These are phyloP conservation scores for Melanostigma gelatinosum DNA, from an alignment of 2,113 vertebrate genomes.

Conservation along the genomic window DNA sequence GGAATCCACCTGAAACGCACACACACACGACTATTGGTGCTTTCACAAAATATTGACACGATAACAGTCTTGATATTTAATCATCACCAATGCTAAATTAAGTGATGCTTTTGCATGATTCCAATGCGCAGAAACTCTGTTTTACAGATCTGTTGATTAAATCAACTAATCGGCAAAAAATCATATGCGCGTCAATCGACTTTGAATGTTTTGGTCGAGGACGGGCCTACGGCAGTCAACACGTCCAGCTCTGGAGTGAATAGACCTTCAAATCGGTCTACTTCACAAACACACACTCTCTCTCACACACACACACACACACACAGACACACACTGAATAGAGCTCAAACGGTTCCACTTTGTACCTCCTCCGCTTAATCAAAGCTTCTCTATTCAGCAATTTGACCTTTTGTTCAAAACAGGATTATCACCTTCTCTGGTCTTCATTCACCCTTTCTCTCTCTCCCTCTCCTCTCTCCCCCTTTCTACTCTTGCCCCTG, in stretches of 20 bases:
- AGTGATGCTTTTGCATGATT: neutral
- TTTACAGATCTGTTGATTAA: neutral
- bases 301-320: conserved; percentile 21
- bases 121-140: neutral
- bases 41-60: neutral
- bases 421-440: conserved; percentile 96
- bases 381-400: conserved; percentile 99
- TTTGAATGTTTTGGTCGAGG: neutral
- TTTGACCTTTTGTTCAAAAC: conserved; percentile 99
- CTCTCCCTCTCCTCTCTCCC: conserved; percentile 92
- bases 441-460: conserved; percentile 85
- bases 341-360: conserved; percentile 90
- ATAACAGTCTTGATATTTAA: neutral
- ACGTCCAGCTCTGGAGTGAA: conserved; percentile 93
- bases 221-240: conserved; percentile 85
- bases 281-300: conserved; percentile 33
- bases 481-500: conserved; percentile 84
- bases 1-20: conserved; percentile 61
- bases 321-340: conserved; percentile 50
- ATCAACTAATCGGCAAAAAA: neutral
- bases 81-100: neutral
- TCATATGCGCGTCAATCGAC: neutral
- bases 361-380: conserved; percentile 99
- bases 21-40: conserved; percentile 1
- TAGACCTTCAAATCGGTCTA: conserved; percentile 80